Percentiles rank a stretch among this genome's conserved stretches.
Evolutionary conservation across 2,888 invertebrate species (phyloP).

Genomic region (Spisula subtruncata): DNA sequence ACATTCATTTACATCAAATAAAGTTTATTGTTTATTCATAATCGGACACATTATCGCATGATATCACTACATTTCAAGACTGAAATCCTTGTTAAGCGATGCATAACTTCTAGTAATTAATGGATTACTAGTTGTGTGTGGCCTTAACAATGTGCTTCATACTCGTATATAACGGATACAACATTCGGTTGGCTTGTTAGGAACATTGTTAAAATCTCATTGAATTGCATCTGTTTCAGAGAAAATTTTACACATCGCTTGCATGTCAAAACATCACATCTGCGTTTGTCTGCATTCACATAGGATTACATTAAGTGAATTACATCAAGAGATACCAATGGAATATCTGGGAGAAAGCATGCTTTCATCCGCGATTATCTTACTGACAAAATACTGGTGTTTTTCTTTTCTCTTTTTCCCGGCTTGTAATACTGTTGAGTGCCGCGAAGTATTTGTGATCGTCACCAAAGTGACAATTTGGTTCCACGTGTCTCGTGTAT

Average conservation of each 20-base stretch:
- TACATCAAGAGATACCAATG: background rate
- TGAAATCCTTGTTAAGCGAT: background rate
- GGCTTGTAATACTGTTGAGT: too few species aligned
- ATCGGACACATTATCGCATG: background rate
- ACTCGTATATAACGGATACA: slow-evolving; percentile 20
- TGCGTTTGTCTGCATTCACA: slow-evolving; percentile 26
- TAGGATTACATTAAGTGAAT: background rate
- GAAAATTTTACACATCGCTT: slow-evolving; percentile 7
- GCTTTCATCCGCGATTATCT: background rate
- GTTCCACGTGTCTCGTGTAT: too few species aligned
- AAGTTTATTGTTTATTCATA: too few species aligned
- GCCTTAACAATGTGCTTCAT: background rate
- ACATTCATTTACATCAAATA: too few species aligned
- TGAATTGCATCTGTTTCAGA: slow-evolving; percentile 38
- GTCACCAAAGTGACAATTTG: background rate
- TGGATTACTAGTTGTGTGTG: slow-evolving; percentile 34
- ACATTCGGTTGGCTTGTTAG: slow-evolving; percentile 37
- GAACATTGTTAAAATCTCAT: slow-evolving; percentile 40
- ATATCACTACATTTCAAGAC: background rate
- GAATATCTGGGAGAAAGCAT: background rate
- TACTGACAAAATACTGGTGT: background rate
- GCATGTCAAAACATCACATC: slow-evolving; percentile 35
- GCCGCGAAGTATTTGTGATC: too few species aligned
- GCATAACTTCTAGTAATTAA: slow-evolving; percentile 5
- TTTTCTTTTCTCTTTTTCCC: too few species aligned